Percentiles rank a stretch among this genome's conserved stretches.
Conservation (phyloP, 2,113 vertebrate genomes). For the Montifringilla adamsi region DNA sequence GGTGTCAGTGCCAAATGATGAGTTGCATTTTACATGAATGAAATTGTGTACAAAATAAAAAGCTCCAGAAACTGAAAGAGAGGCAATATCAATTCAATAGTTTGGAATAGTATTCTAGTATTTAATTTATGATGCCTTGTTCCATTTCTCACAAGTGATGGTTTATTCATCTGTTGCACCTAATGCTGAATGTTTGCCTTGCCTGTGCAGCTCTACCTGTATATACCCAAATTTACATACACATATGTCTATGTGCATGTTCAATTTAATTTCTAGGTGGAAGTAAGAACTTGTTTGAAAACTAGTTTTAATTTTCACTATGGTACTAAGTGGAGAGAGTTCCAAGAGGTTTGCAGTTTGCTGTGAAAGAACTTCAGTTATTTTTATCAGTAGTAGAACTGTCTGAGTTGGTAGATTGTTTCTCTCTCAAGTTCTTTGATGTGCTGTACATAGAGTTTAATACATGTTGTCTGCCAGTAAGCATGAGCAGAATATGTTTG, state of each 20-base stretch:
- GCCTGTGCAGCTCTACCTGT: background rate
- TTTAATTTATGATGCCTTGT: background rate
- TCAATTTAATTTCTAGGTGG: background rate
- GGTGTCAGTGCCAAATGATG: background rate
- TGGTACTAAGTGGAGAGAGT: background rate
- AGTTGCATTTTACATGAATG: background rate
- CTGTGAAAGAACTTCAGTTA: background rate
- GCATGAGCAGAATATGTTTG: rapidly evolving
- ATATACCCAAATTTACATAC: background rate
- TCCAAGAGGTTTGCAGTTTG: background rate
- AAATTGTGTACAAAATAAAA: background rate
- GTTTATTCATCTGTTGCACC: background rate
- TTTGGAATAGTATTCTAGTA: background rate
- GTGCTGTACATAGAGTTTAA: background rate
- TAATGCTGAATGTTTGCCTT: background rate
- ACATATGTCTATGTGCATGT: background rate
- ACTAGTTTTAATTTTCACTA: background rate
- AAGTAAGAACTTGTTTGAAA: background rate
- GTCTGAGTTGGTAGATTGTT: background rate
- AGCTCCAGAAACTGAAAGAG: background rate
- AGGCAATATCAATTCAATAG: background rate
- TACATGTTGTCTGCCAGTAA: background rate
- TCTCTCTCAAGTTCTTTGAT: background rate
- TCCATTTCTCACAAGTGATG: background rate
- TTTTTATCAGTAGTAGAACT: background rate